Evolutionary conservation across 2,113 vertebrate species (phyloP), one percentile per base, ranked within the genome.

Genomic region (Atractosteus spatula): DNA sequence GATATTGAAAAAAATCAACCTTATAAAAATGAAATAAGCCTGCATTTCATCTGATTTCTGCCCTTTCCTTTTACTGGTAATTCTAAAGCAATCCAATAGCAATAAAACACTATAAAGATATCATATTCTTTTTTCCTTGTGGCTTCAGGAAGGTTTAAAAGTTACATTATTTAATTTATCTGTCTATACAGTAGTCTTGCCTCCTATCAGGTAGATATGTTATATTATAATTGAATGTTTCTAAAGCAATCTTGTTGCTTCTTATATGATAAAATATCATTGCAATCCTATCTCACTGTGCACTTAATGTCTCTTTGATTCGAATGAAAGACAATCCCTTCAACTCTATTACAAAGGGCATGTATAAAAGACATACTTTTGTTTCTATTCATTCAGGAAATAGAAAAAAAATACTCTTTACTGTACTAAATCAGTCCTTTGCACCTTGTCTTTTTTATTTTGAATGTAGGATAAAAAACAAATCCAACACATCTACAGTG

Each of bases 131-230:
- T 66, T 29, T 86, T 79, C 81, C 80, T 79, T 70, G 76, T 42
- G 57, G 42, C 75, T 17, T 77, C 62, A 71, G 41, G 3, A 78
- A 82, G 73, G 78, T 74, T 76, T 83, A 81, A 85, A 84, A 80
- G 70, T 76, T 47, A 76, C 74, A 81, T 80, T 83, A 75, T 84
- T 88, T 78, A 83, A 84, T 84, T 45, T 82, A 85, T 70, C 71
- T 71, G 62, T 66, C 79, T 81, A 80, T 82, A 84, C 74, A 76
- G 10, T 45, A 71, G 78, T 68, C 75, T 68, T 69, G 74, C 83
- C 83, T 80, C 77, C 77, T 77, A 80, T 65, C 1, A 14, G 84
- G 74, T 71, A 83, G 75, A 80, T 79, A 78, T 16, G 77, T 44
- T 64, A 73, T 45, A 0, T 45, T 73, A 81, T 81, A 71, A 66